Evolutionary conservation across 2,888 invertebrate genomes (phyloP).

Genomic region (Folsomia candida): DNA sequence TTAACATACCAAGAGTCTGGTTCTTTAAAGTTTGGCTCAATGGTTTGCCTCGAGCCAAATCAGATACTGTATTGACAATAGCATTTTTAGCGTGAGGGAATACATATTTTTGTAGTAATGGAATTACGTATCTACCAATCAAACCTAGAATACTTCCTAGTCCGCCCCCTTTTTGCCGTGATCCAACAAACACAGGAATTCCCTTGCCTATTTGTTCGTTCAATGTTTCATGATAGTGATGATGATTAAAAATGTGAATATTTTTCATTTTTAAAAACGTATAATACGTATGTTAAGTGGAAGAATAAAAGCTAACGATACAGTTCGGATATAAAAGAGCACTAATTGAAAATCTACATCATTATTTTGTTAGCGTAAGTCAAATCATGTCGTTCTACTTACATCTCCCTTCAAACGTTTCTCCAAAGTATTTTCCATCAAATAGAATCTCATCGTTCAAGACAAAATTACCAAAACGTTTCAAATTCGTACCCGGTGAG

Average conservation of each 20-base stretch:
- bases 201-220: neutral
- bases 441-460: neutral
- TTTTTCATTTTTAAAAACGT: neutral
- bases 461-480: neutral
- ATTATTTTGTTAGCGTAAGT: neutral
- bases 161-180: conserved; percentile 26
- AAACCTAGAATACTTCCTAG: conserved; percentile 14
- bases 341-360: neutral
- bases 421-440: neutral
- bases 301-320: too few relatives aligned
- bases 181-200: neutral
- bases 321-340: neutral
- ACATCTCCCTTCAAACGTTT: neutral
- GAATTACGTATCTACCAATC: conserved; percentile 19
- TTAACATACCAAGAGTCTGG: neutral
- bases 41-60: neutral
- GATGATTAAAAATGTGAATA: neutral
- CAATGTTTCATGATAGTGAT: neutral
- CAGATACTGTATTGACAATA: conserved; percentile 5
- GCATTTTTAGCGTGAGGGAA: conserved; percentile 22
- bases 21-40: neutral
- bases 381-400: neutral
- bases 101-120: conserved; percentile 17
- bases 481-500: neutral
- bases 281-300: too few relatives aligned